phyloP scores from a whole-genome alignment of 2,797 vertebrate genomes.

The Crenichthys baileyi region DNA sequence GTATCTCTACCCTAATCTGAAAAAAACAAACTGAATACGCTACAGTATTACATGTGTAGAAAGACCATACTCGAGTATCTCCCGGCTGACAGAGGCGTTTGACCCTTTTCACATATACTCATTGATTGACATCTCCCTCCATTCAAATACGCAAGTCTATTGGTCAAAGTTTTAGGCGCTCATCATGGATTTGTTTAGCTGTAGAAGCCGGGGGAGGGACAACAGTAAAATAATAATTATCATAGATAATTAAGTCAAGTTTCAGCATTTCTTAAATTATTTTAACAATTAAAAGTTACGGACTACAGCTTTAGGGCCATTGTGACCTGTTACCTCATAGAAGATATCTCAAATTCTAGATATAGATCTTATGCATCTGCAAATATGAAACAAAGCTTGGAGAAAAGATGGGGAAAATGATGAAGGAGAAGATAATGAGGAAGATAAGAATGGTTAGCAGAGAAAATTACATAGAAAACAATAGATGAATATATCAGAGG shows the following conservation, averaged over 20 bases:
- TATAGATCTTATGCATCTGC: not conserved
- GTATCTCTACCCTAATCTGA: not conserved
- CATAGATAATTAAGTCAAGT: too few relatives aligned
- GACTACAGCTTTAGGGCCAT: not conserved
- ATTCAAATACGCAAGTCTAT: too few relatives aligned
- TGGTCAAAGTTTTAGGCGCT: too few relatives aligned
- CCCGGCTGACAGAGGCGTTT: too few relatives aligned
- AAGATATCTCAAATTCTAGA: not conserved
- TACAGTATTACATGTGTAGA: not conserved
- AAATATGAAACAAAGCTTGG: not conserved
- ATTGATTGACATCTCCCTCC: too few relatives aligned
- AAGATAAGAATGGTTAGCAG: conserved; percentile 56
- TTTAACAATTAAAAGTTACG: too few relatives aligned
- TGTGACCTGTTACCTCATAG: not conserved
- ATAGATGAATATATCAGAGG: conserved; percentile 43
- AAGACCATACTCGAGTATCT: too few relatives aligned
- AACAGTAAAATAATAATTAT: too few relatives aligned
- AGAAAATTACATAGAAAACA: conserved; percentile 47
- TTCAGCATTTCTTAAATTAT: too few relatives aligned
- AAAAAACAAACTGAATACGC: not conserved
- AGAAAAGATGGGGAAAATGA: not conserved
- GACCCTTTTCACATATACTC: too few relatives aligned
- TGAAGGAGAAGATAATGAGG: conserved; percentile 17
- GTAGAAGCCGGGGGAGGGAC: too few relatives aligned
- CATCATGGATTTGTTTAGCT: too few relatives aligned